phyloP scores from a whole-genome alignment of 2,797 vertebrate genomes.

The Aldrovandia affinis region DNA sequence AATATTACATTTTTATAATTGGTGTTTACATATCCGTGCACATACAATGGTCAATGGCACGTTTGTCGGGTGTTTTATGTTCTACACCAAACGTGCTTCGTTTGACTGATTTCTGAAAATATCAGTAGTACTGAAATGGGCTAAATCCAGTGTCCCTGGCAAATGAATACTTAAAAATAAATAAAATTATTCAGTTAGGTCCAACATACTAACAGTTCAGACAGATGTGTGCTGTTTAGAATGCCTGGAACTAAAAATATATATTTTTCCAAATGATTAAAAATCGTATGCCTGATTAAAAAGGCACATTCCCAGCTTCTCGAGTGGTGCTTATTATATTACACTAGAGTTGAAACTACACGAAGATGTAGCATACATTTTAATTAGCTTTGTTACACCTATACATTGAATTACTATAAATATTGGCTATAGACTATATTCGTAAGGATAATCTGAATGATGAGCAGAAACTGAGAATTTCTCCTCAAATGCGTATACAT shows the following conservation, averaged over 20 bases:
- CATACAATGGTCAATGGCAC: neutral
- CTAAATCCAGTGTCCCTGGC: neutral
- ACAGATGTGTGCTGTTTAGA: neutral
- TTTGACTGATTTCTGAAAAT: neutral
- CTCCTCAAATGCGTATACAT: neutral
- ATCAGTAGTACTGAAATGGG: neutral
- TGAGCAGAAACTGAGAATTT: neutral
- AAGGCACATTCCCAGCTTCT: neutral
- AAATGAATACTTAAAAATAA: neutral
- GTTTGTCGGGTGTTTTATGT: neutral
- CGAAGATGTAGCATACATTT: neutral
- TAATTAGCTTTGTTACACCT: neutral
- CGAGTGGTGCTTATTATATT: neutral
- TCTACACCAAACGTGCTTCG: neutral
- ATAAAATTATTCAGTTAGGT: neutral
- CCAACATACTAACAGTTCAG: neutral
- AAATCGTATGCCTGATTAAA: neutral
- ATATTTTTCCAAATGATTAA: neutral
- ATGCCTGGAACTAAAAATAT: neutral
- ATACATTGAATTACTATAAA: neutral
- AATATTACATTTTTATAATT: neutral
- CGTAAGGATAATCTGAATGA: neutral
- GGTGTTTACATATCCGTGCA: neutral
- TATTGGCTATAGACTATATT: neutral
- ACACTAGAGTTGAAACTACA: neutral